These are phyloP conservation scores for Drosophila ohnishii DNA, from an alignment of 1,140 invertebrate species.

Conservation along the genomic window DNA sequence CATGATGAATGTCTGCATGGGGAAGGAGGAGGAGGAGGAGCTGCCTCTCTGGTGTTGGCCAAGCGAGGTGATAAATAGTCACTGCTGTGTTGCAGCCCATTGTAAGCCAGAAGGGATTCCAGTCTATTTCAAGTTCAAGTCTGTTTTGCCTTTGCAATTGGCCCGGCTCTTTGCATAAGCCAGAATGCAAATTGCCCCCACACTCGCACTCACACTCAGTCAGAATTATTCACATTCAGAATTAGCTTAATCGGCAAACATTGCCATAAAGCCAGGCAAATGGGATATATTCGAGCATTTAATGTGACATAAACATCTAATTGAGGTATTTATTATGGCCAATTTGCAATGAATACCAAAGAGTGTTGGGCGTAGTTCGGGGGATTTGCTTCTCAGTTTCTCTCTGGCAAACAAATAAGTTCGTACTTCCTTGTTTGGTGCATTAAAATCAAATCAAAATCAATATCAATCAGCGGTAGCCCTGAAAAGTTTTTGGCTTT, in stretches of 20 bases:
- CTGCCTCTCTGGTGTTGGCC: conserved; percentile 16
- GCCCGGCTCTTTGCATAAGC: conserved; percentile 64
- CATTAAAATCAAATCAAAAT: conserved; percentile 53
- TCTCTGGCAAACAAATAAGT: neutral
- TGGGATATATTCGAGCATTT: conserved; percentile 22
- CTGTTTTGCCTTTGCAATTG: conserved; percentile 47
- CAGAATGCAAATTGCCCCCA: conserved; percentile 38
- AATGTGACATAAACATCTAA: conserved; percentile 53
- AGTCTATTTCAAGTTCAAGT: conserved; percentile 51
- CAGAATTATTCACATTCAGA: conserved; percentile 34
- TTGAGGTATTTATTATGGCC: conserved; percentile 27
- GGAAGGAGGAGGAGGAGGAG: neutral
- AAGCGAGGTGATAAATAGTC: conserved; percentile 36
- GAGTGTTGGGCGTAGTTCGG: neutral
- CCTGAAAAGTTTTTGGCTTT: conserved; percentile 35
- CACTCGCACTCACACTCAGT: conserved; percentile 13
- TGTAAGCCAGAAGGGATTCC: conserved; percentile 14
- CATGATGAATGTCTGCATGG: conserved; percentile 30
- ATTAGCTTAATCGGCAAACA: conserved; percentile 21
- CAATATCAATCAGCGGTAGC: conserved; percentile 30
- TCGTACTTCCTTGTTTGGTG: conserved; percentile 44
- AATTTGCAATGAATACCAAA: conserved; percentile 23
- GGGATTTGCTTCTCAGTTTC: neutral
- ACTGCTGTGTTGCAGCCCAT: conserved; percentile 11
- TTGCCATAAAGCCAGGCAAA: conserved; percentile 45